Evolutionary conservation across 2,797 vertebrate species (phyloP), one percentile per base, ranked within the genome.

Genomic region (Knipowitschia caucasica): DNA sequence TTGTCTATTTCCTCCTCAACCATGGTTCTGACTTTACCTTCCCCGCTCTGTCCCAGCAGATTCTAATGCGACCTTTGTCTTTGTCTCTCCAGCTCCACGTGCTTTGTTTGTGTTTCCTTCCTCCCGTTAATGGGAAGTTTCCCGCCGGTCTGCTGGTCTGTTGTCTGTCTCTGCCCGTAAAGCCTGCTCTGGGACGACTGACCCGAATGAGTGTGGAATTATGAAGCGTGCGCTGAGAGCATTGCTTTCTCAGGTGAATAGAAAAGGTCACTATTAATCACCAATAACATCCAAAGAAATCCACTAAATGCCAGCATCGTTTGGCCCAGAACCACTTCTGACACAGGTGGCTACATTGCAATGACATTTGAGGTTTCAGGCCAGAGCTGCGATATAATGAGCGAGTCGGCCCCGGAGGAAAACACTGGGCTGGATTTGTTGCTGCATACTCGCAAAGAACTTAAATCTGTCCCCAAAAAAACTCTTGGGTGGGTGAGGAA

Each of bases 201-300:
- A 34, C 24, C 10, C 1, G 29, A 11, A 23, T 44, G 49, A 46
- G 43, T 42, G 39, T 30, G 15, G 52, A 55, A 52, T 59, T 35
- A 46, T 11, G 61, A 64, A 59, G 50, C 21, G 43, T 45, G 58
- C 4, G 42, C 44, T 31, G 53, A 59, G 26, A 42, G 56, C 26
- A 39, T 51, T 11, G 14, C 56, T 73, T 69, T 65, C 65, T 56
- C 59, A 38, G 39, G 56, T 49, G 33, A 29, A n/a, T 7, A 47
- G 67, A 53, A 78, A 83, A 82, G 76, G 78, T 77, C 80, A 67
- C 45, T 53, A 71, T 75, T 74, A 78, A 67, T 69, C 66, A n/a
- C 56, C 24, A 47, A 66, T 65, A 69, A 54, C 60, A 59, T 31
- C 62, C 65, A 73, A 63, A 64, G 64, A 61, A 69, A 73, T 72